Evolutionary conservation across 2,113 vertebrate species (phyloP).

Genomic region (Boulengeromyrus knoepffleri): DNA sequence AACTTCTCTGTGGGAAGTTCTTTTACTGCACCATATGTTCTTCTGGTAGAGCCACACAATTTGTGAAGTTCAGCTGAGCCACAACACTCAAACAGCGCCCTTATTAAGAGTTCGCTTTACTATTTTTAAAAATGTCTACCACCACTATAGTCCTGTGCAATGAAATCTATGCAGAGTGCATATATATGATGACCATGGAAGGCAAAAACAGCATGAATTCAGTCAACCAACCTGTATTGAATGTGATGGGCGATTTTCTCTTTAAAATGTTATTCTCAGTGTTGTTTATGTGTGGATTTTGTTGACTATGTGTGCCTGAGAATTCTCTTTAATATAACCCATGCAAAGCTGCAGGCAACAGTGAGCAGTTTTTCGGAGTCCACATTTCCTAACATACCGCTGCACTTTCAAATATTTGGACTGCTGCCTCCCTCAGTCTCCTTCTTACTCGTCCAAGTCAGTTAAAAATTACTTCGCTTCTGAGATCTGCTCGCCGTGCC

Average conservation of each 20-base stretch:
- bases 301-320: neutral
- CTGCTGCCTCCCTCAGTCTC: neutral
- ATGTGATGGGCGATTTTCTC: neutral
- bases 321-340: slow-evolving; percentile 17
- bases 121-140: neutral
- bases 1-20: neutral
- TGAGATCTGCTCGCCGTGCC: slow-evolving; percentile 4
- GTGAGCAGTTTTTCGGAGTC: slow-evolving; percentile 2
- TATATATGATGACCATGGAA: neutral
- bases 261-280: neutral
- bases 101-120: neutral
- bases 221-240: neutral
- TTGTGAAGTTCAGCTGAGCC: neutral
- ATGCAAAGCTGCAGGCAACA: slow-evolving; percentile 15
- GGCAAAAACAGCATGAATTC: neutral
- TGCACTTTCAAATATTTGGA: slow-evolving; percentile 2
- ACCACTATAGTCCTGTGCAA: neutral
- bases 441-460: slow-evolving; percentile 13
- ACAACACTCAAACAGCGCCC: neutral
- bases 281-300: slow-evolving; percentile 1
- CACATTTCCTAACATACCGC: slow-evolving; percentile 5
- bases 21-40: slow-evolving; percentile 5
- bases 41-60: neutral
- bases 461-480: slow-evolving; percentile 15
- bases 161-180: neutral